These are phyloP conservation scores for Aspidiotus rigidus DNA, from an alignment of 2,888 invertebrate species.

Conservation along the genomic window DNA sequence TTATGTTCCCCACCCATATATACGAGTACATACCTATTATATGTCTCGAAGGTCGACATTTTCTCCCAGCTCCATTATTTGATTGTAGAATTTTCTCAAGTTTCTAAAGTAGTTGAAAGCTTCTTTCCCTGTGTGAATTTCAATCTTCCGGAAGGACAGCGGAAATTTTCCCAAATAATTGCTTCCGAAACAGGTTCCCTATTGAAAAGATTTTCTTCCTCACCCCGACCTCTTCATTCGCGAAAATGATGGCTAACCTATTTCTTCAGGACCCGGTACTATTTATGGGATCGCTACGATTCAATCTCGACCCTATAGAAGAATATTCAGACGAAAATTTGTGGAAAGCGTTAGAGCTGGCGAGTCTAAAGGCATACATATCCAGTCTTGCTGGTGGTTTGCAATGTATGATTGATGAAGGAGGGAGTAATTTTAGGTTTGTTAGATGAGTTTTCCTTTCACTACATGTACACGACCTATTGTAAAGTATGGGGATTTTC, in stretches of 20 bases:
- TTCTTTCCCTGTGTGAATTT: no score
- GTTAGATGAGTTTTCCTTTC: constrained; percentile 42
- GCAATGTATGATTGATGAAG: constrained; percentile 75
- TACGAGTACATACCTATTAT: no score
- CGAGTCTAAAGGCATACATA: constrained; percentile 79
- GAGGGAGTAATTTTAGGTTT: constrained; percentile 66
- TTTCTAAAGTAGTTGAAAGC: background rate
- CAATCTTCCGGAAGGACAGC: no score
- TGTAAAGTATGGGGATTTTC: constrained; percentile 40
- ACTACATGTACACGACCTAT: background rate
- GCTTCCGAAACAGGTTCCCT: no score
- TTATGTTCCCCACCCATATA: no score
- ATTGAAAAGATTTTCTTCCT: no score
- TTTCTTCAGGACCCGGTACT: constrained; percentile 76
- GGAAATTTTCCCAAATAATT: no score
- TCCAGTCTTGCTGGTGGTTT: constrained; percentile 65
- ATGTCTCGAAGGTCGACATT: no score
- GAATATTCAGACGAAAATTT: constrained; percentile 68
- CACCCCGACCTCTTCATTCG: no score
- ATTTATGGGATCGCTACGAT: constrained; percentile 80
- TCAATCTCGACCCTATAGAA: constrained; percentile 88
- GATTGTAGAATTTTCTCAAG: no score
- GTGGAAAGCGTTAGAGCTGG: constrained; percentile 79
- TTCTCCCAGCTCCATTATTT: no score
- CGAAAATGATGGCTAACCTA: background rate